Percentiles rank a stretch among this genome's conserved stretches.
phyloP scores from a whole-genome alignment of 2,888 invertebrate species.

The Drosophila formosana region DNA sequence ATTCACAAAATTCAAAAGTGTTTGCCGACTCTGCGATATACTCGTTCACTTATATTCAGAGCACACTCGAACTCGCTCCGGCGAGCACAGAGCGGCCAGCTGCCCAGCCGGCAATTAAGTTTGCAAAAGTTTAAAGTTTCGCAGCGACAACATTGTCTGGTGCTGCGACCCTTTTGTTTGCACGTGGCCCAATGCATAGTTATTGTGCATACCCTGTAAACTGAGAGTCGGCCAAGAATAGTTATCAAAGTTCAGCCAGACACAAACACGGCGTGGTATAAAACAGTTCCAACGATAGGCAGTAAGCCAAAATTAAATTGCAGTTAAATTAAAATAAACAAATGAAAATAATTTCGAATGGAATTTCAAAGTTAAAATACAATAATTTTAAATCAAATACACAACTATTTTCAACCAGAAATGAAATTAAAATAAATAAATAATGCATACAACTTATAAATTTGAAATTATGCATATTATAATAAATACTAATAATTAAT shows the following conservation, averaged over 20 bases:
- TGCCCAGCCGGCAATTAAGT: constrained; percentile 73
- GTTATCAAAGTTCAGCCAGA: background rate
- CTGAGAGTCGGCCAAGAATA: background rate
- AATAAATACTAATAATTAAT: too few species aligned
- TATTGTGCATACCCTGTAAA: constrained; percentile 37
- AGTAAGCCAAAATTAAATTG: too few species aligned
- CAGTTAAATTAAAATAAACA: too few species aligned
- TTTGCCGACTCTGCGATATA: constrained; percentile 1
- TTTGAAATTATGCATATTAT: too few species aligned
- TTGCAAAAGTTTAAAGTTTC: constrained; percentile 75
- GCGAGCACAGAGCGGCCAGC: constrained; percentile 19
- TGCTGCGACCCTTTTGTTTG: constrained; percentile 67
- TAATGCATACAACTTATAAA: too few species aligned
- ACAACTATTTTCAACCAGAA: too few species aligned
- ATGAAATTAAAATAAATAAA: too few species aligned
- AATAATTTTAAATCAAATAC: too few species aligned
- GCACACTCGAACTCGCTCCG: constrained; percentile 11
- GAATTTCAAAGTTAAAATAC: too few species aligned
- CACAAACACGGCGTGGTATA: too few species aligned
- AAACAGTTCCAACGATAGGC: too few species aligned
- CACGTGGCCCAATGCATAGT: constrained; percentile 60
- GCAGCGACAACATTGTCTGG: constrained; percentile 76
- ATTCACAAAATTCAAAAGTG: background rate
- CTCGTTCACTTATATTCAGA: constrained; percentile 41
- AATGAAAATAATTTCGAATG: too few species aligned